Evolutionary conservation across 2,888 invertebrate genomes (phyloP).

Genomic region (Darwinula stevensoni): DNA sequence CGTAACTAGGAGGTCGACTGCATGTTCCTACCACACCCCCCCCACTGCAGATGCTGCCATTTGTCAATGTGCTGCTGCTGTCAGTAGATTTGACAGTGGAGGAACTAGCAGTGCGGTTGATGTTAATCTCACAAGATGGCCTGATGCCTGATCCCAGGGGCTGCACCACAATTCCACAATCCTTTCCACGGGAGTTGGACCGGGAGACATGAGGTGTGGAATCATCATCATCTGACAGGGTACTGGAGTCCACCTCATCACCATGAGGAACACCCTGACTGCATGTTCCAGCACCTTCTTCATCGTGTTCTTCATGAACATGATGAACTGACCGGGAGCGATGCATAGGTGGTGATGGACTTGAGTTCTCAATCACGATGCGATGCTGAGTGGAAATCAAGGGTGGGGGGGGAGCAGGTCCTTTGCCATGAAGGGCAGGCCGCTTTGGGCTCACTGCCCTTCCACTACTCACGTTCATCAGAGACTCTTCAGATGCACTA

Average conservation of each 20-base stretch:
- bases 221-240: conserved; percentile 20
- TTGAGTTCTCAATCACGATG: conserved; percentile 7
- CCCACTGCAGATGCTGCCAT: background rate
- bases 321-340: conserved; percentile 13
- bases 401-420: conserved; percentile 13
- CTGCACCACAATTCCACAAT: conserved; percentile 8
- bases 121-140: conserved; percentile 5
- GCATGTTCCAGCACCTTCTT: conserved; percentile 9
- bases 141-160: background rate
- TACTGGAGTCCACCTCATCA: conserved; percentile 16
- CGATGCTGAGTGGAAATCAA: conserved; percentile 5
- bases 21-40: background rate
- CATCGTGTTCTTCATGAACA: conserved; percentile 7
- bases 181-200: conserved; percentile 19
- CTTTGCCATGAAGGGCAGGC: conserved; percentile 12
- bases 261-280: conserved; percentile 14
- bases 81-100: conserved; percentile 8
- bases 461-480: conserved; percentile 12
- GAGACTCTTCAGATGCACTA: conserved; percentile 18
- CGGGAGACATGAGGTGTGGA: conserved; percentile 20
- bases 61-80: background rate
- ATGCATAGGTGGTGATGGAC: conserved; percentile 9
- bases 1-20: conserved; percentile 12
- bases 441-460: conserved; percentile 10
- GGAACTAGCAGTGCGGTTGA: conserved; percentile 9